Evolutionary conservation across 2,113 vertebrate species (phyloP).

Genomic region (Lamprologus speciosus): DNA sequence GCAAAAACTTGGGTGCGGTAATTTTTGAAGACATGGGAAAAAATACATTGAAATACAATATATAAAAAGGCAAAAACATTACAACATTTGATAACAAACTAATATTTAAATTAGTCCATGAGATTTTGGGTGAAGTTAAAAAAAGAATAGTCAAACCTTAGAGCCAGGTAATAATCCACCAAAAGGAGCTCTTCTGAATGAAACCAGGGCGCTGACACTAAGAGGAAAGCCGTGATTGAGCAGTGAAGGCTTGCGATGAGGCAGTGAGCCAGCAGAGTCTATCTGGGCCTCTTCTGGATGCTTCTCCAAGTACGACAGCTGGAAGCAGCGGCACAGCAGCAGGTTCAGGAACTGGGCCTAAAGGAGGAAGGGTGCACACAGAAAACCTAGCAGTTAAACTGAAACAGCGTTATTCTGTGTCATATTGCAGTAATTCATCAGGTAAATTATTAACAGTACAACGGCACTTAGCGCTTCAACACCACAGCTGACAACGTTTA

Average conservation of each 20-base stretch:
- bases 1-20: background rate
- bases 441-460: background rate
- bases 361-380: background rate
- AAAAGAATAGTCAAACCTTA: slow-evolving; percentile 55
- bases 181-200: slow-evolving; percentile 81
- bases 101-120: background rate
- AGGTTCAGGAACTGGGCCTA: slow-evolving; percentile 87
- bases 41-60: background rate
- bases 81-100: background rate
- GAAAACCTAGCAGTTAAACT: background rate
- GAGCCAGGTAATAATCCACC: slow-evolving; percentile 41
- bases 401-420: fast-evolving
- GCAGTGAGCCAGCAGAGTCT: background rate
- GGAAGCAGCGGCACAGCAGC: slow-evolving; percentile 91
- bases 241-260: slow-evolving; percentile 63
- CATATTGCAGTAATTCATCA: background rate
- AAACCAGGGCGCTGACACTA: slow-evolving; percentile 87
- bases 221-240: slow-evolving; percentile 83
- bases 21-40: background rate
- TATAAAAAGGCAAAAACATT: background rate
- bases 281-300: slow-evolving; percentile 78
- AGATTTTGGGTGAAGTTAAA: background rate
- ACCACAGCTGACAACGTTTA: background rate
- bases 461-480: background rate
- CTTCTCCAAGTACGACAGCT: slow-evolving; percentile 79